These are phyloP conservation scores for Cephus cinctus DNA, from an alignment of 1,140 invertebrate genomes.

Conservation along the genomic window DNA sequence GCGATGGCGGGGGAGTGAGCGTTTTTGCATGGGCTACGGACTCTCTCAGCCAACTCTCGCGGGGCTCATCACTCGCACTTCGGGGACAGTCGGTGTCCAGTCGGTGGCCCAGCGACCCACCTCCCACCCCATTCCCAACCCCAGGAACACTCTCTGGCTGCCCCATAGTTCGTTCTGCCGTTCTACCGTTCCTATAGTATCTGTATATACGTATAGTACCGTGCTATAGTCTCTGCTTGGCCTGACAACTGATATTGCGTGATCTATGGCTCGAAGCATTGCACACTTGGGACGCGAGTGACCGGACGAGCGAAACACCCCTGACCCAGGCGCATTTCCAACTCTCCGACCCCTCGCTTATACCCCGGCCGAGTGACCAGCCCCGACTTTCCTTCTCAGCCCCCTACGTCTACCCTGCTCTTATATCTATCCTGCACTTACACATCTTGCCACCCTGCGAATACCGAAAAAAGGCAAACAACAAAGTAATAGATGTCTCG, in stretches of 20 bases:
- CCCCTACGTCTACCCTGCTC: neutral
- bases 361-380: constrained; percentile 5
- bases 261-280: constrained; percentile 54
- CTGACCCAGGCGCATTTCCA: constrained; percentile 18
- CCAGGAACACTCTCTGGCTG: neutral
- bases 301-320: constrained; percentile 27
- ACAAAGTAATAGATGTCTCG: constrained; percentile 57
- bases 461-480: constrained; percentile 33
- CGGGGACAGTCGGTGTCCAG: constrained; percentile 42
- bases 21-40: constrained; percentile 43
- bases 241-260: constrained; percentile 57
- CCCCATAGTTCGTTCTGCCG: constrained; percentile 1
- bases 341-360: constrained; percentile 13
- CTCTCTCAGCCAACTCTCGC: constrained; percentile 38
- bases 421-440: neutral
- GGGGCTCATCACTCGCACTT: constrained; percentile 56
- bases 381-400: neutral
- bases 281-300: constrained; percentile 52
- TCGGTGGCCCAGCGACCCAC: constrained; percentile 18
- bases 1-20: constrained; percentile 1
- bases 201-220: too few species aligned
- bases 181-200: too few species aligned
- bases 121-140: constrained; percentile 5
- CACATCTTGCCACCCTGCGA: constrained; percentile 1
- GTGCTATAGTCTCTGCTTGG: constrained; percentile 40